phyloP scores from a whole-genome alignment of 2,113 vertebrate species.

The Rhinopomastus cyanomelas region DNA sequence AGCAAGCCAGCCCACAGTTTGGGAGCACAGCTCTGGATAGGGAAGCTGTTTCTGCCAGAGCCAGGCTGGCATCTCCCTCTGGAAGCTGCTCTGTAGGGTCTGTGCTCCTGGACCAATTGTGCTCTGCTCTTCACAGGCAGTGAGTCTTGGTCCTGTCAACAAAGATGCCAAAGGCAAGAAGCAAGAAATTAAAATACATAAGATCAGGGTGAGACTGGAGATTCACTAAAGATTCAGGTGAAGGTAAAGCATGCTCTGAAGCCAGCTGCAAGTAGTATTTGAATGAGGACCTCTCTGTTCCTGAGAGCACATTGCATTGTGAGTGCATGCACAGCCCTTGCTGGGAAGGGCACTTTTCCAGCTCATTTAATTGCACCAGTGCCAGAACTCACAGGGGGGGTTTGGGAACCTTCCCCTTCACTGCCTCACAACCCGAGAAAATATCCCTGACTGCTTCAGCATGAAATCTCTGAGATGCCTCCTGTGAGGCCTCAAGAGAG shows the following conservation, averaged over 20 bases:
- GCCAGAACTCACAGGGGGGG: conserved; percentile 33
- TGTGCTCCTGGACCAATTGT: neutral
- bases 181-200: neutral
- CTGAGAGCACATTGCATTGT: neutral
- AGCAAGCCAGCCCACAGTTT: neutral
- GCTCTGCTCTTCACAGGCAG: neutral
- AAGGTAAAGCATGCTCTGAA: neutral
- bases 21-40: neutral
- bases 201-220: neutral
- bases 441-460: conserved; percentile 8
- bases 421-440: conserved; percentile 25
- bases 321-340: neutral
- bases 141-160: neutral
- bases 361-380: neutral
- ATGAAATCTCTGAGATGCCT: conserved; percentile 26
- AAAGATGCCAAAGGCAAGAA: neutral
- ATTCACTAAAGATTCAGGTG: neutral
- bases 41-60: neutral
- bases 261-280: neutral
- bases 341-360: conserved; percentile 30
- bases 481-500: neutral
- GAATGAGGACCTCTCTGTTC: neutral
- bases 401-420: neutral
- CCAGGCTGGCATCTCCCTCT: conserved; percentile 11
- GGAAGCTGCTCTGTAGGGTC: neutral